These are phyloP conservation scores for Bellardia pandia DNA, from an alignment of 2,888 invertebrate species.

Conservation along the genomic window DNA sequence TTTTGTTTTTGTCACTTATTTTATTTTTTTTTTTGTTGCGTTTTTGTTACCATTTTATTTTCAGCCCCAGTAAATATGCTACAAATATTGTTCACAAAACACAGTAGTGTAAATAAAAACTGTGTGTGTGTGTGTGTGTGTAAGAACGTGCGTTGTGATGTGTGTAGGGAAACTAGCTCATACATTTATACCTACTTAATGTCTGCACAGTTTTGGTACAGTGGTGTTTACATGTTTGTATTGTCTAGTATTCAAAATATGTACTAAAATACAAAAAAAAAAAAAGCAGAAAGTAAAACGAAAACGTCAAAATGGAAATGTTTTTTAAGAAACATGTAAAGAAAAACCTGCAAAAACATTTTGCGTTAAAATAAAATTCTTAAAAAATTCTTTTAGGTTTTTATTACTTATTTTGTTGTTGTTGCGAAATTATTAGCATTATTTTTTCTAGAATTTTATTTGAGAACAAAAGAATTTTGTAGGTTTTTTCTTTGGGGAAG, in stretches of 20 bases:
- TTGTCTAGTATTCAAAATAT: constrained; percentile 45
- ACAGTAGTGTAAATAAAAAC: background rate
- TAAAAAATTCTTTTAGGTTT: background rate
- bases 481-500: background rate
- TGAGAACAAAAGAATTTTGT: background rate
- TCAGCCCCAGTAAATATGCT: constrained; percentile 37
- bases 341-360: background rate
- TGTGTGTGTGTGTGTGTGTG: background rate
- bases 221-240: background rate
- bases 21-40: background rate
- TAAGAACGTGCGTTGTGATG: background rate
- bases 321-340: background rate
- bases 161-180: background rate
- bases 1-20: constrained; percentile 4
- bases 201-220: background rate
- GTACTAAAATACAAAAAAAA: constrained; percentile 39
- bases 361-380: constrained; percentile 31
- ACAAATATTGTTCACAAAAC: constrained; percentile 3
- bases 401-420: background rate
- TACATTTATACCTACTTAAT: background rate
- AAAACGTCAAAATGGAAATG: background rate
- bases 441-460: background rate
- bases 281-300: background rate
- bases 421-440: background rate
- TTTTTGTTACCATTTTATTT: constrained; percentile 10